A percentile compares a stretch with the other conserved stretches of the same genome.
phyloP scores from a whole-genome alignment of 2,797 vertebrate genomes.

The Melanotaenia nigrans region DNA sequence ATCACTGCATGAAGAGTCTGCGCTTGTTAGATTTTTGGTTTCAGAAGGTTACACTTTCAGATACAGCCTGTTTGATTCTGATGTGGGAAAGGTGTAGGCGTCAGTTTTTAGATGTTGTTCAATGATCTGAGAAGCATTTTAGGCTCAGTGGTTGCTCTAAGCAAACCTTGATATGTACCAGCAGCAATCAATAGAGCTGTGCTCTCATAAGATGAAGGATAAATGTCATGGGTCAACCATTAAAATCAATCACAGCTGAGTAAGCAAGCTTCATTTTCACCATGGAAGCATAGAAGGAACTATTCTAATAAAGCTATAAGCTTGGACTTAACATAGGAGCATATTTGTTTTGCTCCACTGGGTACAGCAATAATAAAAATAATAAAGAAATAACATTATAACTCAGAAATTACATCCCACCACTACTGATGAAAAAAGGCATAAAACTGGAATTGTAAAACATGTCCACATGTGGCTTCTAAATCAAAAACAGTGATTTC shows the following conservation, averaged over 20 bases:
- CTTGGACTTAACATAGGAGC: constrained; percentile 8
- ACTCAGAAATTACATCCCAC: neutral
- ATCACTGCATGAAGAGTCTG: constrained; percentile 6
- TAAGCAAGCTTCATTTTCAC: constrained; percentile 47
- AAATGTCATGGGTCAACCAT: constrained; percentile 70
- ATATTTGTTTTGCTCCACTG: constrained; percentile 5
- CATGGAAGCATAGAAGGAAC: constrained; percentile 29
- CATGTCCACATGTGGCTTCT: constrained; percentile 6
- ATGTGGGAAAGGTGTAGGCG: constrained; percentile 2
- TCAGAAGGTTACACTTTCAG: constrained; percentile 9
- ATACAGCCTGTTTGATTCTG: neutral
- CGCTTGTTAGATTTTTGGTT: constrained; percentile 14
- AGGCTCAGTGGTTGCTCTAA: constrained; percentile 32
- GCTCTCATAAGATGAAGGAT: constrained; percentile 45
- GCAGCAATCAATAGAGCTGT: constrained; percentile 45
- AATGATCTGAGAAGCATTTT: constrained; percentile 30
- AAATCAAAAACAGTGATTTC: constrained; percentile 36
- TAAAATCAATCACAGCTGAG: constrained; percentile 71
- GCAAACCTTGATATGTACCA: constrained; percentile 30
- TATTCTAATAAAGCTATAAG: constrained; percentile 14
- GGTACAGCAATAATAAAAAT: neutral
- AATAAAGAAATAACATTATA: neutral
- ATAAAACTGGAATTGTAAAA: constrained; percentile 14
- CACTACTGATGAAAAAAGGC: neutral
- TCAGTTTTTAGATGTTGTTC: constrained; percentile 22